A percentile compares a stretch with the other conserved stretches of the same genome.
Conservation (phyloP, 2,888 invertebrate species). For the Rhagonycha fulva region DNA sequence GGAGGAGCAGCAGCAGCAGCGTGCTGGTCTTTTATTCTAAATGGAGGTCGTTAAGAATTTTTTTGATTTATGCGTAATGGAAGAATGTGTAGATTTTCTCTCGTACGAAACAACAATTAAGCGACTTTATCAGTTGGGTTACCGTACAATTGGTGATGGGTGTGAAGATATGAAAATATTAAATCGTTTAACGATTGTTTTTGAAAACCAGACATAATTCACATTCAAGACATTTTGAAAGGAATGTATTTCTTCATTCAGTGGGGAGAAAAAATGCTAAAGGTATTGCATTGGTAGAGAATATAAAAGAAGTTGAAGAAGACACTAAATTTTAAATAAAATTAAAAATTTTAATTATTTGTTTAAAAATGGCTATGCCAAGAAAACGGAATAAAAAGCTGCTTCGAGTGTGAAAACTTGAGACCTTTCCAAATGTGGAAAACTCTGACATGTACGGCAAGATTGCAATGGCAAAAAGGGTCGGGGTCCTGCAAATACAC, state of each 20-base stretch:
- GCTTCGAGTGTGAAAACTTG: too few species aligned
- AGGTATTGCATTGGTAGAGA: slow-evolving; percentile 58
- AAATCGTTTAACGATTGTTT: slow-evolving; percentile 62
- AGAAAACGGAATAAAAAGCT: too few species aligned
- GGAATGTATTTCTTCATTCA: slow-evolving; percentile 66
- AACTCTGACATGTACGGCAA: too few species aligned
- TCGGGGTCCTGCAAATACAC: too few species aligned
- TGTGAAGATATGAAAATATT: slow-evolving; percentile 58
- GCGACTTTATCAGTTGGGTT: slow-evolving; percentile 60
- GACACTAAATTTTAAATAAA: slow-evolving; percentile 34
- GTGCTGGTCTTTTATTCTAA: too few species aligned
- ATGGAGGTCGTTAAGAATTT: slow-evolving; percentile 52
- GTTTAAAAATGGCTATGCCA: slow-evolving; percentile 45
- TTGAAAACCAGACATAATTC: slow-evolving; percentile 55
- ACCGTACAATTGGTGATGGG: slow-evolving; percentile 61
- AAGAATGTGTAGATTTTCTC: slow-evolving; percentile 39
- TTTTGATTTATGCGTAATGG: slow-evolving; percentile 59
- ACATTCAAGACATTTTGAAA: slow-evolving; percentile 63
- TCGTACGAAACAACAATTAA: slow-evolving; percentile 40
- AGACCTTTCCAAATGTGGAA: too few species aligned
- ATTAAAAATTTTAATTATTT: too few species aligned
- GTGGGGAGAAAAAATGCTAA: slow-evolving; percentile 59
- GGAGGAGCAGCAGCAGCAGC: too few species aligned
- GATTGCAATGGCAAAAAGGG: too few species aligned
- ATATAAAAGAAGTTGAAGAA: slow-evolving; percentile 34